A percentile compares a stretch with the other conserved stretches of the same genome.
These are phyloP conservation scores for Phymatocera aterrima DNA, from an alignment of 2,888 invertebrate species.

Conservation along the genomic window DNA sequence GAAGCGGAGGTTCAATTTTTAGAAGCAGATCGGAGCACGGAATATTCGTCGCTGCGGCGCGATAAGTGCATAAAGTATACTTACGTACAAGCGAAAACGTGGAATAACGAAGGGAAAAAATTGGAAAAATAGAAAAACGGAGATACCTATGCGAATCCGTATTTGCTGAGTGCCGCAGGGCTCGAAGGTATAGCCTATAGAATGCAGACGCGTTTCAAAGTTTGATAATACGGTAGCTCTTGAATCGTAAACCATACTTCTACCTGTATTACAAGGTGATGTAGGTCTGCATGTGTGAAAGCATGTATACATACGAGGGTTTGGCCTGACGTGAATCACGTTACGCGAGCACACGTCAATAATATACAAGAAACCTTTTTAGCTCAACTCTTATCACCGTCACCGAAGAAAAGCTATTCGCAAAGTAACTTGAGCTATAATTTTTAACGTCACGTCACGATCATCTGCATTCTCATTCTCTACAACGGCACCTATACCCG, in stretches of 20 bases:
- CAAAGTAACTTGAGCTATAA: slow-evolving; percentile 18
- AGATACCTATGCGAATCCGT: slow-evolving; percentile 18
- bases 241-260: background rate
- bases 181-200: background rate
- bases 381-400: background rate
- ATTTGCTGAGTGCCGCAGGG: background rate
- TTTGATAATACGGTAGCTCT: slow-evolving; percentile 24
- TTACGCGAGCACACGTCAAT: background rate
- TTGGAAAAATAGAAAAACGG: too few relatives aligned
- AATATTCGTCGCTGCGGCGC: too few relatives aligned
- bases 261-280: too few relatives aligned
- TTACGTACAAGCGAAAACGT: background rate
- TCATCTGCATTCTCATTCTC: too few relatives aligned
- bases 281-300: background rate
- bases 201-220: slow-evolving; percentile 6
- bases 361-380: background rate
- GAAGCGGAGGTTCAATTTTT: too few relatives aligned
- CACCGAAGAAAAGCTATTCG: slow-evolving; percentile 6
- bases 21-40: too few relatives aligned
- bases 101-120: background rate
- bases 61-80: background rate
- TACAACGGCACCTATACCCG: too few relatives aligned
- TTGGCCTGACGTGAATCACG: slow-evolving; percentile 8
- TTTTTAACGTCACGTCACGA: slow-evolving; percentile 14
- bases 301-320: background rate